Evolutionary conservation across 2,888 invertebrate species (phyloP).

Genomic region (Netelia fuscicornis): DNA sequence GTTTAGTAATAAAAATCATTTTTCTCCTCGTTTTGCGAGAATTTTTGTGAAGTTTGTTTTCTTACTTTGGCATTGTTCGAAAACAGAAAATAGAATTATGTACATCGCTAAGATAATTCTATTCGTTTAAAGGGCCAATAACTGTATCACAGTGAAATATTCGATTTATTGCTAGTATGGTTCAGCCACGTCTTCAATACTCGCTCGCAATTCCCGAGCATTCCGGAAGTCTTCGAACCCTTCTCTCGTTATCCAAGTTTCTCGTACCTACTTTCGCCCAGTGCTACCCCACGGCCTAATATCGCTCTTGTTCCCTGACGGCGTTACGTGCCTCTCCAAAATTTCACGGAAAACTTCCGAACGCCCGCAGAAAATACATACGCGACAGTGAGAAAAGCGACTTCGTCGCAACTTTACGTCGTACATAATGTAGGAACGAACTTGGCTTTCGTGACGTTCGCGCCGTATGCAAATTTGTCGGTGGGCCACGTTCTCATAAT

Average conservation of each 20-base stretch:
- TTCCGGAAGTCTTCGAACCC: constrained; percentile 53
- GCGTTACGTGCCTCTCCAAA: constrained; percentile 15
- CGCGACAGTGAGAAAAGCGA: constrained; percentile 1
- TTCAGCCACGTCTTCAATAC: constrained; percentile 40
- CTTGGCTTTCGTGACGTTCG: constrained; percentile 15
- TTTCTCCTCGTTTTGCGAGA: too few species aligned
- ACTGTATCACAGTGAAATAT: not conserved
- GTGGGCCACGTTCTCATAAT: constrained; percentile 26
- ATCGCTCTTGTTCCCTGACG: constrained; percentile 1
- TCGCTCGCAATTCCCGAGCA: constrained; percentile 52
- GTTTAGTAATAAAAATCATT: too few species aligned
- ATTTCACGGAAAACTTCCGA: constrained; percentile 20
- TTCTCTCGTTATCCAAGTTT: constrained; percentile 49
- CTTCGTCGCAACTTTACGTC: constrained; percentile 37
- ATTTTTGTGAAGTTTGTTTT: too few species aligned
- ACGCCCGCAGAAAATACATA: not conserved
- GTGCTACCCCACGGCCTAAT: constrained; percentile 18
- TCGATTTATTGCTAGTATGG: constrained; percentile 9
- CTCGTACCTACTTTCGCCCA: not conserved
- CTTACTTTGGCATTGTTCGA: too few species aligned
- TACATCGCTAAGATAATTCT: too few species aligned
- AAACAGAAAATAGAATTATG: too few species aligned
- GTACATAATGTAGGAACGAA: constrained; percentile 15
- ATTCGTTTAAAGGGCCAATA: too few species aligned
- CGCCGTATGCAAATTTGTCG: constrained; percentile 32